These are phyloP conservation scores for Peromyscus aztecus DNA, from an alignment of 2,797 vertebrate genomes.

Conservation along the genomic window DNA sequence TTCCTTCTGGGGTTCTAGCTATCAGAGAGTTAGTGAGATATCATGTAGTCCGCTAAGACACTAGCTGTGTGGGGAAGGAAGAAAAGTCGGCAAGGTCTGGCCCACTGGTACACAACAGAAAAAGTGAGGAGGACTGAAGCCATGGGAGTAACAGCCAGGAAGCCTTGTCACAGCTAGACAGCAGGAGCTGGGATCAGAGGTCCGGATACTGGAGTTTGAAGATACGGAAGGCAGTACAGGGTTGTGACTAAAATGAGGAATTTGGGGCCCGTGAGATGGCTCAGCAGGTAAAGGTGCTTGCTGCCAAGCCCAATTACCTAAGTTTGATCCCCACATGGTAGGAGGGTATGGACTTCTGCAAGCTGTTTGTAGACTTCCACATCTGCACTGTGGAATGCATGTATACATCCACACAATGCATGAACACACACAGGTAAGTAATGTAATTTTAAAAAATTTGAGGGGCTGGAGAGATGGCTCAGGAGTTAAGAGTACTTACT, in stretches of 20 bases:
- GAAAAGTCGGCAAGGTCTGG: slow-evolving; percentile 25
- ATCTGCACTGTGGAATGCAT: no score
- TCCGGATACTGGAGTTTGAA: neutral
- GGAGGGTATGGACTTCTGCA: neutral
- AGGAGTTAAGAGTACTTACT: neutral
- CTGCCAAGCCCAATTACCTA: neutral
- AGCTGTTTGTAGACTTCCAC: neutral
- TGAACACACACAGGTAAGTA: neutral
- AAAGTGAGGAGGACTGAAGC: neutral
- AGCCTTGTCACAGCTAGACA: neutral
- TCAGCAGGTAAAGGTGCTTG: neutral
- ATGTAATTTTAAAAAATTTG: neutral
- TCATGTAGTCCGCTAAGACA: slow-evolving; percentile 37
- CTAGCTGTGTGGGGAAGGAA: slow-evolving; percentile 39
- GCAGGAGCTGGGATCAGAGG: slow-evolving; percentile 45
- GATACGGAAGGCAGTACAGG: neutral
- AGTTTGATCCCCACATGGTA: neutral
- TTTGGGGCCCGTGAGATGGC: neutral
- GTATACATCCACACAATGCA: neutral
- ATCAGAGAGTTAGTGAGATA: slow-evolving; percentile 56
- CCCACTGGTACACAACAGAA: slow-evolving; percentile 53
- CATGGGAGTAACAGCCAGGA: neutral
- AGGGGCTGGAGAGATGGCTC: neutral
- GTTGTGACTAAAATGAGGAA: slow-evolving; percentile 2
- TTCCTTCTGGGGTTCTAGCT: slow-evolving; percentile 58